These are phyloP conservation scores for Pygoscelis antarcticus DNA, from an alignment of 2,113 vertebrate genomes.

Conservation along the genomic window DNA sequence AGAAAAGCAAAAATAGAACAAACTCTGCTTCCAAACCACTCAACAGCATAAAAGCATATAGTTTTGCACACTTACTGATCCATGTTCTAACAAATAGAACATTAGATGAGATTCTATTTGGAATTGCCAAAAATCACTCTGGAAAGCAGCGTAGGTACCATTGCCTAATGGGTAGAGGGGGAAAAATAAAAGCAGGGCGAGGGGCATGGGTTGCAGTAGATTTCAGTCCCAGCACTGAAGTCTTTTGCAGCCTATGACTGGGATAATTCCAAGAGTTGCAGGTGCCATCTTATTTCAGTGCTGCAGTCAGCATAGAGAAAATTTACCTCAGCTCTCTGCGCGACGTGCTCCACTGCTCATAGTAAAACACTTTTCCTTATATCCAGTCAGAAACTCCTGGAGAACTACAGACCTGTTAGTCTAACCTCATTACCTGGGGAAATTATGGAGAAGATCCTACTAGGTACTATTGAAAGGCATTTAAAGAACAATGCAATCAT, in stretches of 20 bases:
- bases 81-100: not conserved
- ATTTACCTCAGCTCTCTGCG: not conserved
- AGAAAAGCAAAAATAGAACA: not conserved
- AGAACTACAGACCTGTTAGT: not conserved
- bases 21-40: not conserved
- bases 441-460: not conserved
- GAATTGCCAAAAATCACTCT: not conserved
- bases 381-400: not conserved
- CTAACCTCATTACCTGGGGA: not conserved
- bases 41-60: not conserved
- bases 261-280: not conserved
- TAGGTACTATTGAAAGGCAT: not conserved
- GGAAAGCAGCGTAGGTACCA: not conserved
- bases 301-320: not conserved
- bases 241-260: not conserved
- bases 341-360: not conserved
- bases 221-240: not conserved
- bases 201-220: fast-evolving
- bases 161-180: not conserved
- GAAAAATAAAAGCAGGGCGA: no score
- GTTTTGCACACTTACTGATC: not conserved
- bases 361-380: not conserved
- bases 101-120: not conserved
- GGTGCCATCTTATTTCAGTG: not conserved
- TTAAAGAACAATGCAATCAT: not conserved